Percentiles rank a stretch among this genome's conserved stretches.
phyloP scores from a whole-genome alignment of 37 sponge, comb jelly and placozoan genomes.

The Beroe forskalii region DNA sequence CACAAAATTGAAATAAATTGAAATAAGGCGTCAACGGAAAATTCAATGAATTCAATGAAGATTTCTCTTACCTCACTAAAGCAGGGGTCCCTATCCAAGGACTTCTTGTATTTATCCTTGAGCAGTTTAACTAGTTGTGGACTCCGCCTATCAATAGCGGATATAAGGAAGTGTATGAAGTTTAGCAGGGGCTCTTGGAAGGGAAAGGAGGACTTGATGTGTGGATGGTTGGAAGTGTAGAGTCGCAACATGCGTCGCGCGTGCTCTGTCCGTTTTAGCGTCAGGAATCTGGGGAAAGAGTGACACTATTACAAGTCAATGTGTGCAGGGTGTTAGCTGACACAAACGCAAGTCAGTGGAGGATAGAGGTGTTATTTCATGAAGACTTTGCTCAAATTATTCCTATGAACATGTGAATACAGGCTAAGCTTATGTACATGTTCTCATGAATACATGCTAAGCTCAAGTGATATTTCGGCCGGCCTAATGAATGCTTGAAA shows the following conservation, averaged over 20 bases:
- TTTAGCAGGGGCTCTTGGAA: constrained; percentile 39
- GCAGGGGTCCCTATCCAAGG: constrained; percentile 32
- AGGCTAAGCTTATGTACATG: too few relatives aligned
- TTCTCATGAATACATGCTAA: too few relatives aligned
- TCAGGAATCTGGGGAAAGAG: constrained; percentile 5
- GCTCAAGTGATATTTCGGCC: too few relatives aligned
- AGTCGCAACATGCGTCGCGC: background rate
- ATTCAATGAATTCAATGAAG: too few relatives aligned
- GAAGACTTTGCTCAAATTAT: too few relatives aligned
- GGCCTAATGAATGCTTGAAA: too few relatives aligned
- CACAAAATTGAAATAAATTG: too few relatives aligned
- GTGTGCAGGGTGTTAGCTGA: too few relatives aligned
- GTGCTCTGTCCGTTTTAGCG: constrained; percentile 44
- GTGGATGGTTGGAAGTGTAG: background rate
- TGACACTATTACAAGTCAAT: background rate
- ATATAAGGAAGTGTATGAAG: constrained; percentile 18
- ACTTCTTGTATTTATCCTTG: constrained; percentile 35
- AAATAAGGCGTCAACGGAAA: too few relatives aligned
- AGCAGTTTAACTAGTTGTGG: constrained; percentile 21
- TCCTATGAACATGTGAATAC: too few relatives aligned
- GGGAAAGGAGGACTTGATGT: constrained; percentile 9
- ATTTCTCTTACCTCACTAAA: constrained; percentile 39
- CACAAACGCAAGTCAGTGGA: too few relatives aligned
- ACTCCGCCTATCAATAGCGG: constrained; percentile 56
- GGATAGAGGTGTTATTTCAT: too few relatives aligned